These are phyloP conservation scores for Emydocephalus ijimae DNA, from an alignment of 2,113 vertebrate species.

Conservation along the genomic window DNA sequence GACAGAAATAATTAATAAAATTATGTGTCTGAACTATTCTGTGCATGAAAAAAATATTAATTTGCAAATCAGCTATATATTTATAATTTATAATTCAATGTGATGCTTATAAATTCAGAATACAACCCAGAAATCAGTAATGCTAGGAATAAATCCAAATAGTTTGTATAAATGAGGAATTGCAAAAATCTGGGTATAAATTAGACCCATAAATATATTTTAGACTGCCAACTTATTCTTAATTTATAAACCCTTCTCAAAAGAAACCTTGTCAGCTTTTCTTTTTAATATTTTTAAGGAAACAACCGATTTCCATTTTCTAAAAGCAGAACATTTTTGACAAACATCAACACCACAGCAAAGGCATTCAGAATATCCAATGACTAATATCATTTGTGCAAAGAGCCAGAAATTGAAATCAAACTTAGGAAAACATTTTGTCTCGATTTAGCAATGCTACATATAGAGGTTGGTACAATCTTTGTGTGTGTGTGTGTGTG, in stretches of 20 bases:
- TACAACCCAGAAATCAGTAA: conserved; percentile 4
- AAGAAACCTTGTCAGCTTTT: neutral
- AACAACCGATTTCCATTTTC: neutral
- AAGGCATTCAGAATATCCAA: neutral
- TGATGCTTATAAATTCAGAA: conserved; percentile 23
- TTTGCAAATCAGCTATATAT: neutral
- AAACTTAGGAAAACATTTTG: neutral
- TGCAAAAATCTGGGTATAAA: conserved; percentile 20
- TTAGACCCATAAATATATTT: conserved; percentile 30
- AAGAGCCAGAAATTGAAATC: neutral
- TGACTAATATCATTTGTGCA: neutral
- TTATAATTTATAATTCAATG: conserved; percentile 3
- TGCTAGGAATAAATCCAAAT: neutral
- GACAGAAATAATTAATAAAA: neutral
- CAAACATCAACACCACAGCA: no score
- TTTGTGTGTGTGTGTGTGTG: neutral
- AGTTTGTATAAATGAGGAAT: conserved; percentile 18
- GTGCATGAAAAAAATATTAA: neutral
- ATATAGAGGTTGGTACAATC: neutral
- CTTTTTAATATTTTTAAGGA: neutral
- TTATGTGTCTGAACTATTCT: neutral
- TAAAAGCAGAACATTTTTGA: neutral
- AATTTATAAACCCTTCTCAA: neutral
- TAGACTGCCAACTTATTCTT: neutral
- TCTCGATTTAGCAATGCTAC: neutral